A percentile compares a stretch with the other conserved stretches of the same genome.
phyloP scores from a whole-genome alignment of 2,797 vertebrate genomes.

The Amblyraja radiata region DNA sequence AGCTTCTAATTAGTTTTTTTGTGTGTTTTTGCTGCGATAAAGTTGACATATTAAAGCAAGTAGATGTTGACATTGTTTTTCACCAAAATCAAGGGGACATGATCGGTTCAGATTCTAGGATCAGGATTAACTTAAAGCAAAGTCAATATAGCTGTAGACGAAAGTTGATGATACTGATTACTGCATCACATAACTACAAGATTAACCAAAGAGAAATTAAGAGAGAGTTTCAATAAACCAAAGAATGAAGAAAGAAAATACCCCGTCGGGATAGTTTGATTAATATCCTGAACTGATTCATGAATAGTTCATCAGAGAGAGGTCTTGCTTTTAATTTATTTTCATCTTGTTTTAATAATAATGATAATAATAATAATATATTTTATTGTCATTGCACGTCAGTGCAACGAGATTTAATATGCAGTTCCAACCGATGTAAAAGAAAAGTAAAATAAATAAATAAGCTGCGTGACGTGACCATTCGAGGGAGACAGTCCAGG shows the following conservation, averaged over 20 bases:
- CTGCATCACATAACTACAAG: neutral
- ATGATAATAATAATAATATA: too few species aligned
- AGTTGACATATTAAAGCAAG: too few species aligned
- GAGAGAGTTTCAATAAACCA: neutral
- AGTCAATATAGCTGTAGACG: neutral
- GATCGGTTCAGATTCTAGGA: neutral
- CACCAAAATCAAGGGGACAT: neutral
- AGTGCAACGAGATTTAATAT: too few species aligned
- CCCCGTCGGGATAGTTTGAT: neutral
- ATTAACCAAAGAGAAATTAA: neutral
- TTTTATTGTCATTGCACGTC: too few species aligned
- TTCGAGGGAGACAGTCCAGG: too few species aligned
- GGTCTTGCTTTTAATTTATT: neutral
- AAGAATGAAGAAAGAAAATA: neutral
- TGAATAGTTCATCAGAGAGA: neutral
- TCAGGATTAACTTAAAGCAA: neutral
- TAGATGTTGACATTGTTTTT: too few species aligned
- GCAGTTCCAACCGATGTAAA: too few species aligned
- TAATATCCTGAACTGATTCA: too few species aligned
- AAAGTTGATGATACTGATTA: neutral
- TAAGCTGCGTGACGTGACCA: too few species aligned
- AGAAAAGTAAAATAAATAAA: too few species aligned
- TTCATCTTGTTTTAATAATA: neutral
- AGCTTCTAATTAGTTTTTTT: too few species aligned
- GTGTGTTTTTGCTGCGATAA: too few species aligned